Evolutionary conservation across 2,888 invertebrate genomes (phyloP), one percentile per base, ranked within the genome.

Genomic region (Galerucella calmariensis): DNA sequence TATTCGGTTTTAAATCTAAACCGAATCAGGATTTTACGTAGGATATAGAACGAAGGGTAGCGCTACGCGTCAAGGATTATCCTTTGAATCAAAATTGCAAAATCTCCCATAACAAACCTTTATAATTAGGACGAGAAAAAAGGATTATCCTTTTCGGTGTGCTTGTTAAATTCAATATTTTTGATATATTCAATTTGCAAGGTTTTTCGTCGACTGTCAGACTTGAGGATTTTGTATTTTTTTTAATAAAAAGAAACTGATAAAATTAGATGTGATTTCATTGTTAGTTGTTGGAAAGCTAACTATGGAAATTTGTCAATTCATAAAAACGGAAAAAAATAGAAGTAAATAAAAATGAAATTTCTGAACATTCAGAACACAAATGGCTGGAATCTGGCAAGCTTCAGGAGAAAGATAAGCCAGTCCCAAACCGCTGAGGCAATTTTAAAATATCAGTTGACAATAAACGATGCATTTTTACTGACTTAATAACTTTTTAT

Each of bases 101-200:
- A 81, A 81, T 81, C 81, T 78, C 78, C 80, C 68, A 78, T 81
- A 82, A 82, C 82, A 82, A 82, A 80, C 79, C 80, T 73, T 80
- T 44, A 76, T 82, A 82, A 81, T 81, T 80, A 81, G 80, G 77
- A 78, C 74, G 76, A 46, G 16, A 74, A 61, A 80, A 80, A 75
- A 73, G 81, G 80, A 80, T 82, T 79, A 79, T 67, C 62, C 53
- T 44, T 35, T 41, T 71, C 73, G 65, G 69, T 66, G 59, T 62
- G 78, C 79, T 80, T 81, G 80, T 80, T 81, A 78, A 72, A 72
- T 65, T 70, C 70, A 75, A 77, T 76, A 75, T 72, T 72, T 59
- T 68, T 27, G 63, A 62, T 53, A 56, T 53, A 58, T 11, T 56
- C 59, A 69, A 63, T 68, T 69, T 65, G 62, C 14, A 16, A 48